These are phyloP conservation scores for Brachionus paranguensis DNA, from an alignment of 1,140 invertebrate genomes.

Conservation along the genomic window DNA sequence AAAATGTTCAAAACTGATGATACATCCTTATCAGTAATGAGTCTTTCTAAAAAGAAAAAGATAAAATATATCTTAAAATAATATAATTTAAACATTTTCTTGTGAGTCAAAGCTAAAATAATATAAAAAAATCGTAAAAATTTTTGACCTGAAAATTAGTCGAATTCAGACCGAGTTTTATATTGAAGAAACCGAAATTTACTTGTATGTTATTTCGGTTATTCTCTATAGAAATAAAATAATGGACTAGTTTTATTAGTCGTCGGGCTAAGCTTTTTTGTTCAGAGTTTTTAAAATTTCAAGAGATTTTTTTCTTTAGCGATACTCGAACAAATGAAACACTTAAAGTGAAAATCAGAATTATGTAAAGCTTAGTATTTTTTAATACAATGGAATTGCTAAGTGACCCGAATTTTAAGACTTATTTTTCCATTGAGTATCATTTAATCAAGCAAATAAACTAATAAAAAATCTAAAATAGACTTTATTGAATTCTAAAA, in stretches of 20 bases:
- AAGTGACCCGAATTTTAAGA: background rate
- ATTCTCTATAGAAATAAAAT: background rate
- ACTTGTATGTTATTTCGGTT: background rate
- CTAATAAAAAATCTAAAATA: background rate
- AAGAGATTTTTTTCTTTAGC: background rate
- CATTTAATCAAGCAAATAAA: background rate
- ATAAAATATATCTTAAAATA: background rate
- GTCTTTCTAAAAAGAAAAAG: background rate
- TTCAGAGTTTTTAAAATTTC: background rate
- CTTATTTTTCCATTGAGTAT: background rate
- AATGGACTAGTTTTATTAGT: background rate
- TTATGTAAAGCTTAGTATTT: background rate
- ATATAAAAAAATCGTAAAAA: background rate
- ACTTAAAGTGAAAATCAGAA: background rate
- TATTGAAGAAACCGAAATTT: background rate
- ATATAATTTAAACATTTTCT: background rate
- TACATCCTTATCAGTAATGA: background rate
- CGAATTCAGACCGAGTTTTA: background rate
- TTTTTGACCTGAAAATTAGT: background rate
- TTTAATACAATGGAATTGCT: background rate
- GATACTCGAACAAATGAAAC: background rate
- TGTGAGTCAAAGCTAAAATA: background rate
- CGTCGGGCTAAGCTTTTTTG: background rate
- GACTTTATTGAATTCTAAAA: background rate
- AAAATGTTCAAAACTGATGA: background rate